These are phyloP conservation scores for Paratrypauchen microcephalus DNA, from an alignment of 2,797 vertebrate species.

Conservation along the genomic window DNA sequence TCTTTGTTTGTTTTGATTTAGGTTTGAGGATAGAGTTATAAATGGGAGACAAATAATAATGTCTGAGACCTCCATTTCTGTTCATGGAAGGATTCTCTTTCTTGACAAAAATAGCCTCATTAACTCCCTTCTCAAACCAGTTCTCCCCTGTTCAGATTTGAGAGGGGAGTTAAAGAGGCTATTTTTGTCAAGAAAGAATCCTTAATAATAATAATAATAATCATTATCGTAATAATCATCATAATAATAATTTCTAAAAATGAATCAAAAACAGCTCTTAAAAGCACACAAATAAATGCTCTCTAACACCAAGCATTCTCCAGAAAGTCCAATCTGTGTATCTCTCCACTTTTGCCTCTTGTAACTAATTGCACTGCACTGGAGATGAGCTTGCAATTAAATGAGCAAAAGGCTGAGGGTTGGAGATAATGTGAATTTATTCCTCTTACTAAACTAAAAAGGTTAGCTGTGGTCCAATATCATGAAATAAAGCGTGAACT, in stretches of 20 bases:
- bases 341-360: slow-evolving; percentile 25
- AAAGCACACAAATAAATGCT: neutral
- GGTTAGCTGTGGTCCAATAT: slow-evolving; percentile 33
- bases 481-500: slow-evolving; percentile 62
- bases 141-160: too few species aligned
- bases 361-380: slow-evolving; percentile 56
- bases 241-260: neutral
- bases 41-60: too few species aligned
- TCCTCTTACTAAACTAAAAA: slow-evolving; percentile 53
- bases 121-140: too few species aligned
- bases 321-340: slow-evolving; percentile 39
- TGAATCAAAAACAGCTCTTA: slow-evolving; percentile 1
- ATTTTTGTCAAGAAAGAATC: too few species aligned
- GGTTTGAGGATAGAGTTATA: too few species aligned
- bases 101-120: too few species aligned
- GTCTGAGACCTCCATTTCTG: too few species aligned
- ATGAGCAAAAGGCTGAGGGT: slow-evolving; percentile 53
- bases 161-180: too few species aligned
- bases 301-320: slow-evolving; percentile 13
- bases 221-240: too few species aligned
- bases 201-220: too few species aligned
- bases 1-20: too few species aligned
- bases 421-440: slow-evolving; percentile 66
- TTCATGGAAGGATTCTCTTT: too few species aligned
- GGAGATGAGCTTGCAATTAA: slow-evolving; percentile 52